Evolutionary conservation across 2,888 invertebrate genomes (phyloP), one percentile per base, ranked within the genome.

Genomic region (Phoenoteleia sp.): DNA sequence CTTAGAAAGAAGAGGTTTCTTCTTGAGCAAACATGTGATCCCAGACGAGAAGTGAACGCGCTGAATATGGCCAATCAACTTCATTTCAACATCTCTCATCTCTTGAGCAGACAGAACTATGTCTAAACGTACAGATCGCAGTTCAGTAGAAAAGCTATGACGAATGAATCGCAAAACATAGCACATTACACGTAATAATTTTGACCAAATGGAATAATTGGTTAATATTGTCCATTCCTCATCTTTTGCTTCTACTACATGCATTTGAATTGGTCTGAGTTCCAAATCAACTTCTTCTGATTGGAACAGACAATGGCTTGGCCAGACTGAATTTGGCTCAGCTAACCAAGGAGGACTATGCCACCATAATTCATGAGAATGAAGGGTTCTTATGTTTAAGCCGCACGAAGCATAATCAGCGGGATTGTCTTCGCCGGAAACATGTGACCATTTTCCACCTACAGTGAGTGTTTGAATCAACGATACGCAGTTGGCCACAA

Each of bases 351-450:
- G 0, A 0, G 87, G 87, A 0, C 87, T 86, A 5, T 54, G 1
- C 2, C 67, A 54, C 87, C 86, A 88, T 3, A 56, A 23, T 0
- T 25, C 7, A 47, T 86, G 86, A 29, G 69, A 15, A 0, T 66
- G 5, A 15, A 89, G 84, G 7, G 77, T 80, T 0, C 39, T 6
- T 0, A 87, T 85, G 3, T 71, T 33, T 67, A 87, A 62, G 3
- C 81, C 85, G 13, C 87, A 17, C 0, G 85, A 87, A 1, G 86
- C 69, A 0, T 77, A 69, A 39, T 88, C 86, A 0, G 87, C 88
- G 13, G 86, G 88, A 27, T 89, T 87, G 7, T 87, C 69, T 0
- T 54, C 47, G 0, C 81, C 42, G 0, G 71, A 56, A 0, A 87
- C 75, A 21, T 86, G 71, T 72, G 64, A 25, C 88, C 86, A 54